Evolutionary conservation across 2,113 vertebrate species (phyloP).

Genomic region (Cricetomys ansorgei): DNA sequence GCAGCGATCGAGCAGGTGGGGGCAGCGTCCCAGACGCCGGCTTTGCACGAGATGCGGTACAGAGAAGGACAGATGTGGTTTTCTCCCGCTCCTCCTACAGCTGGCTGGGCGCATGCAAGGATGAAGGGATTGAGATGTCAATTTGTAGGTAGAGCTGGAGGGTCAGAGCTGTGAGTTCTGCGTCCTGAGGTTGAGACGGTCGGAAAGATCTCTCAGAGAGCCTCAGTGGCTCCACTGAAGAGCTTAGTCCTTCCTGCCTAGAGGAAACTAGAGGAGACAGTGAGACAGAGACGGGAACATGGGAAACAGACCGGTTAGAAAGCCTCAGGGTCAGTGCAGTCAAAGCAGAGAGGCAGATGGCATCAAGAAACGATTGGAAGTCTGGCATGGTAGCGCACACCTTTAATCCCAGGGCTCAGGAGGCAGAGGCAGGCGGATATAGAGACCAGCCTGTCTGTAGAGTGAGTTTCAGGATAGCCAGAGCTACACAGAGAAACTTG

Average conservation of each 20-base stretch:
- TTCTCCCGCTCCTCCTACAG: too few relatives aligned
- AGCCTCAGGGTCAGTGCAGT: background rate
- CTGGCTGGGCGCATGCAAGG: fast-evolving
- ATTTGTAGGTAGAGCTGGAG: fast-evolving
- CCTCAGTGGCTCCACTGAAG: fast-evolving
- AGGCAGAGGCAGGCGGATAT: background rate
- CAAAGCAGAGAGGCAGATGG: background rate
- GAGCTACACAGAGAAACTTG: background rate
- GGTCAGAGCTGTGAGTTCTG: background rate
- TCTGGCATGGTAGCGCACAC: fast-evolving
- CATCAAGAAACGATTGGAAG: background rate
- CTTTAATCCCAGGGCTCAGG: background rate
- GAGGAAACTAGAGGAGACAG: background rate
- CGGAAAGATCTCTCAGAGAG: fast-evolving
- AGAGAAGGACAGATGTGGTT: background rate
- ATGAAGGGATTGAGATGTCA: background rate
- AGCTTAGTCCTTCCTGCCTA: fast-evolving
- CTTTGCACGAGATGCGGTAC: fast-evolving
- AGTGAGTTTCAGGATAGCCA: background rate
- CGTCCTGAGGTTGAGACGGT: fast-evolving
- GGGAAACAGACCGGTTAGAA: fast-evolving
- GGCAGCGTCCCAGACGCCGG: background rate
- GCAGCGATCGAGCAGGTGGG: background rate
- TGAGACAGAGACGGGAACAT: fast-evolving
- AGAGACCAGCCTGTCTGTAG: background rate